Evolutionary conservation across 2,888 invertebrate species (phyloP), one percentile per base, ranked within the genome.

Genomic region (Hypolimnas misippus): DNA sequence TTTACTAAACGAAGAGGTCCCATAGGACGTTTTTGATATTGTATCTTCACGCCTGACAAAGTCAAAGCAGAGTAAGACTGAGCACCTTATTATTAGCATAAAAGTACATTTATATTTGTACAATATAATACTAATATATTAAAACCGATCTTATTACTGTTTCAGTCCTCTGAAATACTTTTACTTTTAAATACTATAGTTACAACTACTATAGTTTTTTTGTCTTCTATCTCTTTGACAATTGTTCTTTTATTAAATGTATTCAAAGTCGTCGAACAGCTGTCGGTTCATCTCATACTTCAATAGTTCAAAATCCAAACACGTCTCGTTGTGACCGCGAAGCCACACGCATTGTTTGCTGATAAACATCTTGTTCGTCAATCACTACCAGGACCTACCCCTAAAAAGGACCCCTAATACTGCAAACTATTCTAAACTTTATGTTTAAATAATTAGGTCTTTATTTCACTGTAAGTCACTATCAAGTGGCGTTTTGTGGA

Each of bases 301-400:
- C 78, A 75, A 81, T 81, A 79, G 76, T 80, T 82, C 75, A 78
- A 77, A 75, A 73, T 74, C 74, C 69, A 73, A 76, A 74, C 75
- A 72, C 55, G 63, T 62, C 63, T 70, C 68, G 68, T 70, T 73
- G 74, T 73, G 76, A 67, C 67, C 58, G 72, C 73, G 79, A 74
- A 79, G 77, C 86, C 89, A 87, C 89, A 87, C 88, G 82, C 88
- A 87, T 89, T 88, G 89, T 86, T 79, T 68, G 68, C 76, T 71
- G 89, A 89, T 89, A 87, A 87, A 63, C 74, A 89, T 89, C 89
- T 81, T 73, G 79, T 84, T 83, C 75, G 83, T 83, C 84, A 82
- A 83, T 86, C 82, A 84, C 81, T 77, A 75, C 74, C 70, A 78
- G 52, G 67, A 69, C 61, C 67, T 60, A 64, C 69, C 69, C 67